Evolutionary conservation across 2,113 vertebrate species (phyloP).

Genomic region (Madoqua kirkii): DNA sequence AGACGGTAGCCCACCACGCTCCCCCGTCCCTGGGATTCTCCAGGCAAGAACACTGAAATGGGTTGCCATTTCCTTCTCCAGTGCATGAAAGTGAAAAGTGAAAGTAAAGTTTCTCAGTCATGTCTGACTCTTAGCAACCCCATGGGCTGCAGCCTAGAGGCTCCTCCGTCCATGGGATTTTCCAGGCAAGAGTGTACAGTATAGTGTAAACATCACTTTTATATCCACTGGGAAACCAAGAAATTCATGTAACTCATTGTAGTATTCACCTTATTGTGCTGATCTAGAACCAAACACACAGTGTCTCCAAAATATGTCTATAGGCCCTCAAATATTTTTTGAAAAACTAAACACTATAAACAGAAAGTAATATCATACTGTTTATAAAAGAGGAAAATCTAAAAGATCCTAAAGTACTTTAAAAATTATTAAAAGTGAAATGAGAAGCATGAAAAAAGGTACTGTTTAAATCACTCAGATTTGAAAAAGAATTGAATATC

Average conservation of each 20-base stretch:
- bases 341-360: neutral
- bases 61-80: too few species aligned
- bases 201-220: neutral
- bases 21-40: too few species aligned
- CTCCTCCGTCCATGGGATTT: too few species aligned
- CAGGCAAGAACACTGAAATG: too few species aligned
- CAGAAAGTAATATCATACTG: neutral
- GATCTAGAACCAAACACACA: neutral
- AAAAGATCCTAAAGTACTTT: neutral
- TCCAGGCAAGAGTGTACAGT: too few species aligned
- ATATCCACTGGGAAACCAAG: neutral
- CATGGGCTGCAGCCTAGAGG: too few species aligned
- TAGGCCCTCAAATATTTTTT: neutral
- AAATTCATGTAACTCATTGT: neutral
- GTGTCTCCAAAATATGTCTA: neutral
- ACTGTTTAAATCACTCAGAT: neutral
- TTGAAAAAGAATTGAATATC: neutral
- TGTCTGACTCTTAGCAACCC: fast-evolving
- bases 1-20: too few species aligned
- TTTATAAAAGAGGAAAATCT: neutral
- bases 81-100: too few species aligned
- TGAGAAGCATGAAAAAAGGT: neutral
- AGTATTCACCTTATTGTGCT: neutral
- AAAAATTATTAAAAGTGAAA: slow-evolving; percentile 11
- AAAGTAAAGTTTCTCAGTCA: too few species aligned